Conservation (phyloP, 2,888 invertebrate species). For the Phytoseiulus persimilis region DNA sequence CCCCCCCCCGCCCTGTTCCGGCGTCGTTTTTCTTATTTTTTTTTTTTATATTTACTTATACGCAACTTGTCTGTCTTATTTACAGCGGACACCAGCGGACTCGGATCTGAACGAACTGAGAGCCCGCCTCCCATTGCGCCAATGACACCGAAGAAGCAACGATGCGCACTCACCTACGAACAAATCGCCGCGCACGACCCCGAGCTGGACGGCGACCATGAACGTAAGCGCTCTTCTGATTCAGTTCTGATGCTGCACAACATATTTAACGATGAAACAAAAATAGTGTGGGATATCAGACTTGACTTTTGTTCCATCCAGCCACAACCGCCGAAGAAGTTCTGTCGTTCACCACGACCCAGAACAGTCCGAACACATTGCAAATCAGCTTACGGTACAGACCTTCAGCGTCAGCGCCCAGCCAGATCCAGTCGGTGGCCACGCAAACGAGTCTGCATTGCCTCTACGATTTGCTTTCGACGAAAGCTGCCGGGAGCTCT, state of each 20-base stretch:
- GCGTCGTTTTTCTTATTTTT: too few relatives aligned
- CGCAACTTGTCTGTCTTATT: too few relatives aligned
- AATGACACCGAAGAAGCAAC: slow-evolving; percentile 48
- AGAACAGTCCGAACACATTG: slow-evolving; percentile 8
- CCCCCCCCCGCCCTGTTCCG: too few relatives aligned
- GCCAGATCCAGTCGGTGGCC: slow-evolving; percentile 13
- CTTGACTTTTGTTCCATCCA: not conserved
- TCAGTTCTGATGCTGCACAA: too few relatives aligned
- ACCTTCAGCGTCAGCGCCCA: slow-evolving; percentile 6
- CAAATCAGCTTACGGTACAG: slow-evolving; percentile 19
- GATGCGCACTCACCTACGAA: slow-evolving; percentile 43
- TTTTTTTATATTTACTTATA: too few relatives aligned
- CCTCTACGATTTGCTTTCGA: slow-evolving; percentile 14
- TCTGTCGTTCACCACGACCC: slow-evolving; percentile 12
- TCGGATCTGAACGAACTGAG: not conserved
- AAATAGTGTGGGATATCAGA: not conserved
- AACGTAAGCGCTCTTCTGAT: slow-evolving; percentile 28
- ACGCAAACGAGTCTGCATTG: slow-evolving; percentile 28
- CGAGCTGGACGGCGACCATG: slow-evolving; percentile 40
- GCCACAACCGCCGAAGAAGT: slow-evolving; percentile 12
- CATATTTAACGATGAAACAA: too few relatives aligned
- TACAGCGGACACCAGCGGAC: slow-evolving; percentile 16
- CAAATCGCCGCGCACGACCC: slow-evolving; percentile 45
- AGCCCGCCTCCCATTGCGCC: slow-evolving; percentile 48
- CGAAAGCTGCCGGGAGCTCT: slow-evolving; percentile 23